These are phyloP conservation scores for Drepana falcataria DNA, from an alignment of 2,888 invertebrate genomes.

Conservation along the genomic window DNA sequence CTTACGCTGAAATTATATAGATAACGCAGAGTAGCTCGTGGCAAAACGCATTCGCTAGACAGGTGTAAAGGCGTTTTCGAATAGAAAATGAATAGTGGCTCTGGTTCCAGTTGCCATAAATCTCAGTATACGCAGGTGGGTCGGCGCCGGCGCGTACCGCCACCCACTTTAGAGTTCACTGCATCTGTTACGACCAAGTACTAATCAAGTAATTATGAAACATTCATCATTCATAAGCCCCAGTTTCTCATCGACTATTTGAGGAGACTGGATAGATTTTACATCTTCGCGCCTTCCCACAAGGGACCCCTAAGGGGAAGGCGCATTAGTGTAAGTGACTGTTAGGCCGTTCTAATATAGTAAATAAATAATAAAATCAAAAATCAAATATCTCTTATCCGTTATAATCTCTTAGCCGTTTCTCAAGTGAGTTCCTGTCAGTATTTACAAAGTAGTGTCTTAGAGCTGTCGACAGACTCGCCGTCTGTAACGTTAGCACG, in stretches of 20 bases:
- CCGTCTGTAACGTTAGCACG: no score
- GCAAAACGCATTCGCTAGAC: not conserved
- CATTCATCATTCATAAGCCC: constrained; percentile 8
- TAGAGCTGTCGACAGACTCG: no score
- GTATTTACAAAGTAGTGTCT: no score
- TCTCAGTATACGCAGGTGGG: constrained; percentile 53
- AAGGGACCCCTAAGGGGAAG: no score
- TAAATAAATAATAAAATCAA: no score
- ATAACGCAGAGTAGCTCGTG: not conserved
- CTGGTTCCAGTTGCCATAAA: constrained; percentile 46
- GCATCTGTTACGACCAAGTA: constrained; percentile 28
- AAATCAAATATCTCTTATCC: no score
- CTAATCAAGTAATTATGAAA: constrained; percentile 7
- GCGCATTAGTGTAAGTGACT: no score
- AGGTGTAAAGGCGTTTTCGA: constrained; percentile 28
- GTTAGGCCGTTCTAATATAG: no score
- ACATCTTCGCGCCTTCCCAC: no score
- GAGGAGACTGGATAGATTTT: not conserved
- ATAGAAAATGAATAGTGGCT: constrained; percentile 19
- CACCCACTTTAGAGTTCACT: constrained; percentile 37
- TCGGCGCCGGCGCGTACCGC: constrained; percentile 56
- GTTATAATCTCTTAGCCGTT: no score
- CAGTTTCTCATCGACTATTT: constrained; percentile 1
- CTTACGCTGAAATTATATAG: not conserved
- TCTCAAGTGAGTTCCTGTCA: no score